Evolutionary conservation across 2,797 vertebrate genomes (phyloP).

Genomic region (Argyrosomus regius): DNA sequence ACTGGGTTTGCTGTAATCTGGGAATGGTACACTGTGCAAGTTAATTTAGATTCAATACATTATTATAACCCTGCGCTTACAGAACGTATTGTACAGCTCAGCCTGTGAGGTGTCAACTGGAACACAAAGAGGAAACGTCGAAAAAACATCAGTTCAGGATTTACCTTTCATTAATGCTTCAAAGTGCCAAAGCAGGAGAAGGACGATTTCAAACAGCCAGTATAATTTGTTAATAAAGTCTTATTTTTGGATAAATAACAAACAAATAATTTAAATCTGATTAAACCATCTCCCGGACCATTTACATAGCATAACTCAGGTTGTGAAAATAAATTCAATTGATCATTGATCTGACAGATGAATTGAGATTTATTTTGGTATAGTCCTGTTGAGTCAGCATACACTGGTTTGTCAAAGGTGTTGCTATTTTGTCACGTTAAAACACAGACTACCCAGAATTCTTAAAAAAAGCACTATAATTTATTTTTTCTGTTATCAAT

Average conservation of each 20-base stretch:
- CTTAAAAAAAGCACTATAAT: neutral
- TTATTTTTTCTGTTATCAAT: neutral
- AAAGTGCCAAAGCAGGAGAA: constrained; percentile 1
- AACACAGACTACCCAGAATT: neutral
- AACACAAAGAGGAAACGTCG: neutral
- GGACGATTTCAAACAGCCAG: neutral
- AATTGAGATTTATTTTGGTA: too few relatives aligned
- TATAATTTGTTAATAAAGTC: neutral
- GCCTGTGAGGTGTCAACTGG: neutral
- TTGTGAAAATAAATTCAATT: neutral
- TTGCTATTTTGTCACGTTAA: neutral
- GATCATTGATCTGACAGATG: too few relatives aligned
- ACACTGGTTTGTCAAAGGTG: neutral
- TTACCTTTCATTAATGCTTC: neutral
- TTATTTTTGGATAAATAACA: neutral
- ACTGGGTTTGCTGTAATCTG: neutral
- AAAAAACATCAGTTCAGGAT: neutral
- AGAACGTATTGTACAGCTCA: neutral
- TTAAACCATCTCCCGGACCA: neutral
- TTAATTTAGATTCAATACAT: neutral
- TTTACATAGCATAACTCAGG: neutral
- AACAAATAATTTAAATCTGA: neutral
- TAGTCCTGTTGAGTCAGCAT: too few relatives aligned
- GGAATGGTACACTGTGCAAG: neutral
- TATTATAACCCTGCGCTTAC: neutral